Evolutionary conservation across 1,140 invertebrate species (phyloP), one percentile per base, ranked within the genome.

Genomic region (Paracyclopina nana): DNA sequence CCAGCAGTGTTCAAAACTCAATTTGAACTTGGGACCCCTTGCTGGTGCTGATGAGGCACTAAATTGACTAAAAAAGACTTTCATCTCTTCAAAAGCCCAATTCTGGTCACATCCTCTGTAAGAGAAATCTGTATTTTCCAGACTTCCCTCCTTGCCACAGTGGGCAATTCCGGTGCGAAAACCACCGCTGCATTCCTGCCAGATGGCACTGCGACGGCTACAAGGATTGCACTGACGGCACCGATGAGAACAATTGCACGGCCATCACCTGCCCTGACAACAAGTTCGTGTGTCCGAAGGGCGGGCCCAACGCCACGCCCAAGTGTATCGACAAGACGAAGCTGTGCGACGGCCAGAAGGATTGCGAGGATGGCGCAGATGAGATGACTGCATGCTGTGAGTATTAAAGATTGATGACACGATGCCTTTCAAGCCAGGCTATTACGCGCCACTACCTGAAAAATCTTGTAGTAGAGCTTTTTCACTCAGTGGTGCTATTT

Each of bases 81-180:
- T n/a, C n/a, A n/a, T n/a, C n/a, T n/a, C n/a, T n/a, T n/a, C n/a
- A n/a, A n/a, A n/a, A n/a, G n/a, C n/a, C n/a, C n/a, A n/a, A n/a
- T 18, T 41, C 24, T 29, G 28, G 34, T 16, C 25, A 3, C 53
- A 48, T 34, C 40, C 11, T 11, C 29, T 50, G 12, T 28, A 28
- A 43, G 29, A 54, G 31, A 38, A 16, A 25, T 49, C 14, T 6
- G 11, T 48, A 53, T 43, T 30, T 34, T 56, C 40, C 64, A 86
- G 84, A 78, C 67, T 92, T 92, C 61, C 82, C 82, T 1, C 70
- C 80, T 0, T 98, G 92, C 65, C 77, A 83, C 57, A 75, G 75
- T 42, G 82, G 82, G 6, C 85, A 95, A 67, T 96, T 94, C 63
- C 73, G 82, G 20, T 96, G 92, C 68, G 77, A 78, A 30, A 94